These are phyloP conservation scores for Microcaecilia unicolor DNA, from an alignment of 2,797 vertebrate species.

Conservation along the genomic window DNA sequence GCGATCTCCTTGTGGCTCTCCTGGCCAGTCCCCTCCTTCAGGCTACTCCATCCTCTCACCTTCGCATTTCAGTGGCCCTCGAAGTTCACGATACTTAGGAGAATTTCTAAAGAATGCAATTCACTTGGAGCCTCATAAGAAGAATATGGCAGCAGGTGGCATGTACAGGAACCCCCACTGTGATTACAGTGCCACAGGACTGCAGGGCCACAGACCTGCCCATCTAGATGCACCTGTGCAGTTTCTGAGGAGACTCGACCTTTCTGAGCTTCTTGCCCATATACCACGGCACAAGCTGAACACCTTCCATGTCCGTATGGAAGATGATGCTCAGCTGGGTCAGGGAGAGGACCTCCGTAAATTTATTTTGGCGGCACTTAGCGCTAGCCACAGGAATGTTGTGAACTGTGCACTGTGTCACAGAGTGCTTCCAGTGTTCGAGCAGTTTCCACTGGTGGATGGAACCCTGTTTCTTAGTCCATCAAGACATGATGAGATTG, in stretches of 20 bases:
- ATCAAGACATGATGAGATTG: slow-evolving; percentile 93
- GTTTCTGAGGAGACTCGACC: slow-evolving; percentile 90
- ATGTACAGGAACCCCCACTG: slow-evolving; percentile 56
- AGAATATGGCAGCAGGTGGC: slow-evolving; percentile 64
- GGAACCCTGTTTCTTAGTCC: slow-evolving; percentile 96
- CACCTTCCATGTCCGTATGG: slow-evolving; percentile 97
- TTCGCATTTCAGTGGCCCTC: slow-evolving; percentile 60
- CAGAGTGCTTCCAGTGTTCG: slow-evolving; percentile 85
- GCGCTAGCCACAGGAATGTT: slow-evolving; percentile 89
- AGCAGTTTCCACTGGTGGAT: slow-evolving; percentile 95
- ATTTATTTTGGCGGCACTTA: slow-evolving; percentile 92
- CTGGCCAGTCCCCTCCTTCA: slow-evolving; percentile 79
- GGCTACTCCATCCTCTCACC: slow-evolving; percentile 82
- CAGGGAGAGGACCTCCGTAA: slow-evolving; percentile 96
- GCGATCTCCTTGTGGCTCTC: slow-evolving; percentile 81
- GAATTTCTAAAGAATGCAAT: slow-evolving; percentile 92
- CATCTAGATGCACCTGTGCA: slow-evolving; percentile 76
- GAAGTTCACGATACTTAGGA: slow-evolving; percentile 84
- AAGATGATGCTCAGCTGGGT: slow-evolving; percentile 92
- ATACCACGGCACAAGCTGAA: slow-evolving; percentile 94
- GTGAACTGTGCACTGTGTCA: slow-evolving; percentile 96
- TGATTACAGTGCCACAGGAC: slow-evolving; percentile 46
- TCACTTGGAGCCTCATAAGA: slow-evolving; percentile 84
- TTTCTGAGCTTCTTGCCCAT: slow-evolving; percentile 90
- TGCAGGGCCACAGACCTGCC: slow-evolving; percentile 60